Conservation (phyloP, 2,888 invertebrate species). For the Calliopum simillimum region DNA sequence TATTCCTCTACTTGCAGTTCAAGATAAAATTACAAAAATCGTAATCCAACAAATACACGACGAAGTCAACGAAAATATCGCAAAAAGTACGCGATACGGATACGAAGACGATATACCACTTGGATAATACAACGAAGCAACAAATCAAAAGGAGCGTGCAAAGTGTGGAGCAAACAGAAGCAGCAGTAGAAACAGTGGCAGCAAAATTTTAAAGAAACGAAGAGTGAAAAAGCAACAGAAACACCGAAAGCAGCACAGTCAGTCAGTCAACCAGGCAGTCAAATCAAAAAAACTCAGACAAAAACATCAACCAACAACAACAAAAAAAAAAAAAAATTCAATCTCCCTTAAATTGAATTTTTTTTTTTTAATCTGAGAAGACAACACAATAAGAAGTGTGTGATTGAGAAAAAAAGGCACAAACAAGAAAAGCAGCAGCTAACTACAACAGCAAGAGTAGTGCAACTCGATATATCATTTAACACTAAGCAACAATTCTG, state of each 20-base stretch:
- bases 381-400: conserved; percentile 19
- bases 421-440: conserved; percentile 19
- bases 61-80: neutral
- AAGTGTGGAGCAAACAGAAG: neutral
- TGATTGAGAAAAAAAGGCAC: neutral
- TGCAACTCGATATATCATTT: conserved; percentile 13
- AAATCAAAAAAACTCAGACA: conserved; percentile 6
- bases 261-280: conserved; percentile 24
- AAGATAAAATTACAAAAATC: no score
- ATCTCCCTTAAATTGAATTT: conserved; percentile 18
- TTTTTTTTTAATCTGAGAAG: conserved; percentile 17
- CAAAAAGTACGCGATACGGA: conserved; percentile 26
- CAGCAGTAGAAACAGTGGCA: neutral
- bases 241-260: conserved; percentile 13
- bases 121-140: conserved; percentile 9
- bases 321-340: conserved; percentile 20
- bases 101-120: conserved; percentile 14
- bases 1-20: neutral
- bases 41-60: no score
- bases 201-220: conserved; percentile 23
- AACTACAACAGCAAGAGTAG: conserved; percentile 21
- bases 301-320: conserved; percentile 25
- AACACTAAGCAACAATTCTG: neutral
- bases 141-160: neutral
- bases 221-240: conserved; percentile 32